Percentiles rank a stretch among this genome's conserved stretches.
phyloP scores from a whole-genome alignment of 2,797 vertebrate genomes.

The Buphagus erythrorhynchus region DNA sequence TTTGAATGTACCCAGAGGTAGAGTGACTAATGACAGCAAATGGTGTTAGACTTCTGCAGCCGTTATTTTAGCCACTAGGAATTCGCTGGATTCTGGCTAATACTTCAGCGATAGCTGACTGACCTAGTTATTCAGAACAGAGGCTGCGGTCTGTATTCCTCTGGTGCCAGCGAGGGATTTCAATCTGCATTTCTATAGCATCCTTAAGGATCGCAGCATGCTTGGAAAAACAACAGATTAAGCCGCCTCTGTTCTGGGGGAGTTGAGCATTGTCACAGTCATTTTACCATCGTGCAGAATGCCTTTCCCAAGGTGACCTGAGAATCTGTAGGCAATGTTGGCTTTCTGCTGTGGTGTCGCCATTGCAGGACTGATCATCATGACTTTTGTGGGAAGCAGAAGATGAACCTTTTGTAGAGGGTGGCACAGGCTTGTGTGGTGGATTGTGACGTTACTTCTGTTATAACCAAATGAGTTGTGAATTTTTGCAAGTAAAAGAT shows the following conservation, averaged over 20 bases:
- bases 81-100: conserved; percentile 7
- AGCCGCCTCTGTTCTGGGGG: not conserved
- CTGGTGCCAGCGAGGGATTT: conserved; percentile 23
- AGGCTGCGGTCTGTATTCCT: not conserved
- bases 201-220: not conserved
- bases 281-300: not conserved
- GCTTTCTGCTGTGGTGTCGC: not conserved
- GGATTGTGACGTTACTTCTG: not conserved
- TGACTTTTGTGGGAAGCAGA: not conserved
- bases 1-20: not conserved
- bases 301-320: conserved; percentile 11
- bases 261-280: not conserved
- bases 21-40: conserved; percentile 45
- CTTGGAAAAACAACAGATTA: conserved; percentile 9
- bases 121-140: conserved; percentile 47
- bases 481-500: conserved; percentile 16
- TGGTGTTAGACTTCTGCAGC: not conserved
- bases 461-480: not conserved
- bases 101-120: conserved; percentile 3
- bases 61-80: conserved; percentile 21
- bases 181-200: conserved; percentile 29
- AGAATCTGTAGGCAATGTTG: not conserved
- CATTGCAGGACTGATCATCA: not conserved
- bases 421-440: not conserved
- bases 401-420: not conserved